These are phyloP conservation scores for Phyllotis vaccarum DNA, from an alignment of 2,797 vertebrate genomes.

Conservation along the genomic window DNA sequence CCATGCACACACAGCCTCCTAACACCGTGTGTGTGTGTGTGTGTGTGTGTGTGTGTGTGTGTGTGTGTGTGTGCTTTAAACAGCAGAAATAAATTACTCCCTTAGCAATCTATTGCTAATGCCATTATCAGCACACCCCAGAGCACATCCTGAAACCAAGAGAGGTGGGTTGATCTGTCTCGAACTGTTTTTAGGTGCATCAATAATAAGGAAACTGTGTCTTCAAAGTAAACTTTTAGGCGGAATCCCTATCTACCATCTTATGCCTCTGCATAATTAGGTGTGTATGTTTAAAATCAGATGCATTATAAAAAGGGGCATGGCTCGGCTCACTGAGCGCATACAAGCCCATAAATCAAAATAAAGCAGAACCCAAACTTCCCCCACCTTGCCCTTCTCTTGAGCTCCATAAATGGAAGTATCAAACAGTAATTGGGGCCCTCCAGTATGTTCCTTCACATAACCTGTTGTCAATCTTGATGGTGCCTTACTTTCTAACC, in stretches of 20 bases:
- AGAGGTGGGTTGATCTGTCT: background rate
- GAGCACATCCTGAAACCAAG: background rate
- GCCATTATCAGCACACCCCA: background rate
- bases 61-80: background rate
- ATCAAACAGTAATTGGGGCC: background rate
- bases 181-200: background rate
- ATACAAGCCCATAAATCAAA: background rate
- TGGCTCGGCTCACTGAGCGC: background rate
- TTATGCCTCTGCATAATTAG: background rate
- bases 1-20: background rate
- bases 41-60: background rate
- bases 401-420: background rate
- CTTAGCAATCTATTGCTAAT: background rate
- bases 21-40: background rate
- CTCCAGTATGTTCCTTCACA: background rate
- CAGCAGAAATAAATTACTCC: background rate
- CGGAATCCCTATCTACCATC: background rate
- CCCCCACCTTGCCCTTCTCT: background rate
- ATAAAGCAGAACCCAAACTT: background rate
- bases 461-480: background rate
- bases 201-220: background rate
- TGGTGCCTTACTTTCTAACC: background rate
- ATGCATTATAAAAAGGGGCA: background rate
- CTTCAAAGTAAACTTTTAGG: background rate
- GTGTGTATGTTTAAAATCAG: background rate